Percentiles rank a stretch among this genome's conserved stretches.
Conservation (phyloP, 2,113 vertebrate species). For the Marmota flaviventris region DNA sequence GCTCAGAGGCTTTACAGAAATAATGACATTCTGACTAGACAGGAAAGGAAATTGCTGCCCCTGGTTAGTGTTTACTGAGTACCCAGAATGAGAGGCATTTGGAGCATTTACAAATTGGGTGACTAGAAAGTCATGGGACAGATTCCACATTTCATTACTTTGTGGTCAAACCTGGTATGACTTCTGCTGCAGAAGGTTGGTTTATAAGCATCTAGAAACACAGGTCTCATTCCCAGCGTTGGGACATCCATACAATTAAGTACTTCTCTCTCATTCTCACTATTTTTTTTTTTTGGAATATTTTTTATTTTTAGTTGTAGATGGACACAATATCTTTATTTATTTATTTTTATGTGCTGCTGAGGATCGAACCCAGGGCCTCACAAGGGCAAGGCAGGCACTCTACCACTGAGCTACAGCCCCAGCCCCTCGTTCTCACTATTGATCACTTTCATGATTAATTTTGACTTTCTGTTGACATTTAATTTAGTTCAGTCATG, state of each 20-base stretch:
- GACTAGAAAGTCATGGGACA: not conserved
- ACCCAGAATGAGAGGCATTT: conserved; percentile 3
- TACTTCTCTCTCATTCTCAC: not conserved
- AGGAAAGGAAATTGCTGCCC: conserved; percentile 44
- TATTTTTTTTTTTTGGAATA: too few species aligned
- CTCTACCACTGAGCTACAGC: too few species aligned
- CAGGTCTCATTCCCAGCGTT: not conserved
- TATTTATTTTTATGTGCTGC: too few species aligned
- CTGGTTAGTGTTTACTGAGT: conserved; percentile 26
- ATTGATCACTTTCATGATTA: conserved; percentile 51
- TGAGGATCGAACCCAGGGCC: too few species aligned
- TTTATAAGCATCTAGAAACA: not conserved
- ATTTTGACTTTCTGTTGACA: conserved; percentile 57
- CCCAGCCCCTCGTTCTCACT: not conserved
- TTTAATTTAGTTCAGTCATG: conserved; percentile 42
- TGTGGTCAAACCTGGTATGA: not conserved
- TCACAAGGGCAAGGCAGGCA: too few species aligned
- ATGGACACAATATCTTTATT: too few species aligned
- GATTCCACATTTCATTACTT: conserved; percentile 1
- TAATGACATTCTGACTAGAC: conserved; percentile 63
- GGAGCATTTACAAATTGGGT: conserved; percentile 9
- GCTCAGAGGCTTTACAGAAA: conserved; percentile 41
- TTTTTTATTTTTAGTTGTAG: too few species aligned
- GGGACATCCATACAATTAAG: not conserved
- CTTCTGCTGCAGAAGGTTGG: not conserved